These are phyloP conservation scores for Pasiphila rectangulata DNA, from an alignment of 2,888 invertebrate species.

Conservation along the genomic window DNA sequence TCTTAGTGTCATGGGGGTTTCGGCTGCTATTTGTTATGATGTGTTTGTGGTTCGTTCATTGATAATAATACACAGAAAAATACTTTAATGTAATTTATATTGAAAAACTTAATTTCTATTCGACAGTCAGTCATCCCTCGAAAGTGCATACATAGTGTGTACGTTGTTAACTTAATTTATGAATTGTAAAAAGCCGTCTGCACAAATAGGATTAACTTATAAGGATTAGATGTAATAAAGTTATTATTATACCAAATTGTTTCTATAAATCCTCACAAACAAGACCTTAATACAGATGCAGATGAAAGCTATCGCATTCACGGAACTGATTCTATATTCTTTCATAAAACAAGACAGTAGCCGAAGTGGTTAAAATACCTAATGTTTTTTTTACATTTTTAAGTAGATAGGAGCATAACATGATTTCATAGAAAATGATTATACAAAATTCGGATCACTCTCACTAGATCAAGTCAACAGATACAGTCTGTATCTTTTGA, in stretches of 20 bases:
- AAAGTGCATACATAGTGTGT: slow-evolving; percentile 35
- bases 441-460: too few species aligned
- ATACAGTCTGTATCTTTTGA: too few species aligned
- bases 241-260: slow-evolving; percentile 36
- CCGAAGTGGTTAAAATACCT: too few species aligned
- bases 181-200: slow-evolving; percentile 66
- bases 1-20: slow-evolving; percentile 23
- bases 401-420: background rate
- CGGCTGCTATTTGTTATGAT: slow-evolving; percentile 4
- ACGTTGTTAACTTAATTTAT: slow-evolving; percentile 48
- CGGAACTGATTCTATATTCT: too few species aligned
- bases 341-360: background rate
- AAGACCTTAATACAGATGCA: background rate
- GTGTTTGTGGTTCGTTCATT: slow-evolving; percentile 4
- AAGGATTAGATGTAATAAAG: slow-evolving; percentile 65
- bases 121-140: slow-evolving; percentile 49
- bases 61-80: slow-evolving; percentile 18
- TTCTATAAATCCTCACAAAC: slow-evolving; percentile 15
- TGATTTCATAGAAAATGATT: background rate
- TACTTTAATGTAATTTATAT: slow-evolving; percentile 23
- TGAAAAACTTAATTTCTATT: slow-evolving; percentile 26
- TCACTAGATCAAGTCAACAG: too few species aligned
- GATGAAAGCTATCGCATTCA: too few species aligned
- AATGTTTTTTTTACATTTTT: background rate
- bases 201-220: slow-evolving; percentile 69